phyloP scores from a whole-genome alignment of 2,888 invertebrate genomes.

The Oscheius onirici region DNA sequence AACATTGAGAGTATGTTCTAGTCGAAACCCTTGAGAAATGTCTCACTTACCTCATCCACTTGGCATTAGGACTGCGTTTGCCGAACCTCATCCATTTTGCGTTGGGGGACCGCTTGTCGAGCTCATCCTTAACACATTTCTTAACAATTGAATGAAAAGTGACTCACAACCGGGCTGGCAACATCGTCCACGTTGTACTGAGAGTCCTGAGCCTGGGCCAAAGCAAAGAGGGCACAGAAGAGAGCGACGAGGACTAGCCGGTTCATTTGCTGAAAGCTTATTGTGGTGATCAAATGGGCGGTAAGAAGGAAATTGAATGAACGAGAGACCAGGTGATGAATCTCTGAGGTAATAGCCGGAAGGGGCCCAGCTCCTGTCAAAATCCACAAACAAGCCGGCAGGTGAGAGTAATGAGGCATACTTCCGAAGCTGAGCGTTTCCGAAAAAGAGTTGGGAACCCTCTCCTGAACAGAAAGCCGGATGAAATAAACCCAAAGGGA shows the following conservation, averaged over 20 bases:
- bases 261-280: slow-evolving; percentile 10
- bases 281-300: slow-evolving; percentile 5
- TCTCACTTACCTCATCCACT: slow-evolving; percentile 63
- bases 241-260: slow-evolving; percentile 25
- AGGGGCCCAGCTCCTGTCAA: slow-evolving; percentile 1
- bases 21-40: neutral
- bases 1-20: neutral
- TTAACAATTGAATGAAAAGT: neutral
- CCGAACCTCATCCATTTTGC: slow-evolving; percentile 70
- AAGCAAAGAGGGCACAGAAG: slow-evolving; percentile 18
- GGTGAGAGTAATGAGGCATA: slow-evolving; percentile 1
- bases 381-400: slow-evolving; percentile 3
- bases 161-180: neutral
- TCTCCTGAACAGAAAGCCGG: too few relatives aligned
- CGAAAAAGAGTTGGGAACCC: neutral
- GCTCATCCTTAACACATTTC: neutral
- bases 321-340: neutral
- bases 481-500: too few relatives aligned
- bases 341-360: neutral
- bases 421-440: neutral
- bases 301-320: neutral
- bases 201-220: slow-evolving; percentile 11
- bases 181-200: neutral
- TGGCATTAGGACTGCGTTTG: slow-evolving; percentile 66
- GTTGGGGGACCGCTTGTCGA: slow-evolving; percentile 58